Conservation (phyloP, 2,888 invertebrate genomes). For the Nephrotoma guestfalica region DNA sequence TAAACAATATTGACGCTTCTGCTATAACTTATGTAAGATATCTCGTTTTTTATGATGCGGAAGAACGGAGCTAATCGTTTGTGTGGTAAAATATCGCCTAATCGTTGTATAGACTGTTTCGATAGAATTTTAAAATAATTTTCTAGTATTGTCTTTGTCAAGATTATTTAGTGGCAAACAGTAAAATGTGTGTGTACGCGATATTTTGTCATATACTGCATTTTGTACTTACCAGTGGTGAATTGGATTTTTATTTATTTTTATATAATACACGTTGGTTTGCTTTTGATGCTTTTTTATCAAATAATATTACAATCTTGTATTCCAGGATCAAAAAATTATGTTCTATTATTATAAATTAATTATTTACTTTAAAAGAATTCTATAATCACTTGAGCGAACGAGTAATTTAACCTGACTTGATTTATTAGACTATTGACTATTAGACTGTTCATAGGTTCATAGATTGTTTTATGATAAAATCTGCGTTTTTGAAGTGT, state of each 20-base stretch:
- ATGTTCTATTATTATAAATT: no score
- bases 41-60: neutral
- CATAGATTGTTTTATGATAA: no score
- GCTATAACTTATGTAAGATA: neutral
- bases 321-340: neutral
- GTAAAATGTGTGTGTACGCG: neutral
- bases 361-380: no score
- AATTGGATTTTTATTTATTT: neutral
- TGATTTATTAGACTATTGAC: no score
- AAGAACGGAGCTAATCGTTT: neutral
- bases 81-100: neutral
- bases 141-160: neutral
- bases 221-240: neutral
- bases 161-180: neutral
- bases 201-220: neutral
- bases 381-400: no score
- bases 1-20: neutral
- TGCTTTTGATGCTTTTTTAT: neutral
- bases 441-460: no score
- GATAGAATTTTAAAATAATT: neutral
- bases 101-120: neutral
- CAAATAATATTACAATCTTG: neutral
- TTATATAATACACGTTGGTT: neutral
- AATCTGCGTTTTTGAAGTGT: no score
- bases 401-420: no score